A percentile compares a stretch with the other conserved stretches of the same genome.
Conservation (phyloP, 2,797 vertebrate species). For the Rhinatrema bivittatum region DNA sequence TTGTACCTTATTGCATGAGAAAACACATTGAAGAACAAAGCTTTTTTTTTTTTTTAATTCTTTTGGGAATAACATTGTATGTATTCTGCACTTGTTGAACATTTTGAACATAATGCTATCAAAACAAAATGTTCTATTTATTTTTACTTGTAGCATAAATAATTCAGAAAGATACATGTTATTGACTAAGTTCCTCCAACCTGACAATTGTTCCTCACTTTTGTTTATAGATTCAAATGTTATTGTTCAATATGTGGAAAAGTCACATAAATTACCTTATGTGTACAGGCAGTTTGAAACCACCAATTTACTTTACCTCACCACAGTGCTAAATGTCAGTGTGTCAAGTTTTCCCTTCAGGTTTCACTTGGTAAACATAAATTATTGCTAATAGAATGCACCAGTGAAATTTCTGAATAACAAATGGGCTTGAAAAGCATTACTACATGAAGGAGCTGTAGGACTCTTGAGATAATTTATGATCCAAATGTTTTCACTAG, state of each 20-base stretch:
- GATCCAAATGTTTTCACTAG: constrained; percentile 45
- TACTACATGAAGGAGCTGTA: constrained; percentile 21
- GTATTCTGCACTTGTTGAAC: no score
- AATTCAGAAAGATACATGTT: background rate
- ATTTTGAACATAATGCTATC: no score
- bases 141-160: background rate
- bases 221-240: constrained; percentile 25
- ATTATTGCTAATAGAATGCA: constrained; percentile 42
- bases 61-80: no score
- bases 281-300: constrained; percentile 11
- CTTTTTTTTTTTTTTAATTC: no score
- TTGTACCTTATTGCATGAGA: no score
- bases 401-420: constrained; percentile 45
- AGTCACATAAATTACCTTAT: constrained; percentile 14
- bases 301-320: constrained; percentile 37
- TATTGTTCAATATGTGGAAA: constrained; percentile 26
- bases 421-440: constrained; percentile 32
- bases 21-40: no score
- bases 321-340: constrained; percentile 34
- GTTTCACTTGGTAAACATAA: constrained; percentile 47
- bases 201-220: constrained; percentile 4
- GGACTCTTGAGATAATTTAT: constrained; percentile 45
- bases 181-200: constrained; percentile 16
- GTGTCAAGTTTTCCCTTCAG: constrained; percentile 40
- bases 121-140: background rate